A percentile compares a stretch with the other conserved stretches of the same genome.
Conservation (phyloP, 2,888 invertebrate species). For the Callyntrura sp. region DNA sequence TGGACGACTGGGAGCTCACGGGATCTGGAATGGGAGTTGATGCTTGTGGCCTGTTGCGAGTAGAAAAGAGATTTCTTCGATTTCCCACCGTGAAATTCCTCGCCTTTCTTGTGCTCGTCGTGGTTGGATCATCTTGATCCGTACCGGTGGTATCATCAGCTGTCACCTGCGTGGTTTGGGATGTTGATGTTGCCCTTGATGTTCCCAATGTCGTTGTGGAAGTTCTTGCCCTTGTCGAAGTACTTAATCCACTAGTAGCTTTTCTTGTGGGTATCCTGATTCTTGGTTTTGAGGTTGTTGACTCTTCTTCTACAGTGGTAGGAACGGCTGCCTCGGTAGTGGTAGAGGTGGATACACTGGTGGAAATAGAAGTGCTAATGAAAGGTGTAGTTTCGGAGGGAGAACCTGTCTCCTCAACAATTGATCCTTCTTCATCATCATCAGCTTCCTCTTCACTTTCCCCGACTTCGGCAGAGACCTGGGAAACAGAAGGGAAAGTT, state of each 20-base stretch:
- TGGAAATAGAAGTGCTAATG: slow-evolving; percentile 74
- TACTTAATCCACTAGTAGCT: slow-evolving; percentile 72
- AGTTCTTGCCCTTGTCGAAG: slow-evolving; percentile 66
- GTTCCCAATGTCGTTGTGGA: slow-evolving; percentile 26
- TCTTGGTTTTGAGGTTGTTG: slow-evolving; percentile 71
- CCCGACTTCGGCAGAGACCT: slow-evolving; percentile 70
- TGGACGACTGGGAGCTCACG: slow-evolving; percentile 73
- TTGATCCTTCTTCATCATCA: slow-evolving; percentile 71
- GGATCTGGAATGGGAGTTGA: slow-evolving; percentile 78
- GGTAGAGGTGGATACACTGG: slow-evolving; percentile 65
- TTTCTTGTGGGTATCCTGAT: slow-evolving; percentile 82
- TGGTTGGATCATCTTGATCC: slow-evolving; percentile 65
- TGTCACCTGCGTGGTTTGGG: slow-evolving; percentile 60
- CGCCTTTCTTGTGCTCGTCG: slow-evolving; percentile 70
- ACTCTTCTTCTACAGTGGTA: slow-evolving; percentile 48
- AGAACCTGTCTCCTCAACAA: slow-evolving; percentile 73
- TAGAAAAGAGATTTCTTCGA: slow-evolving; percentile 80
- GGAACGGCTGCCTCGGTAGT: slow-evolving; percentile 53
- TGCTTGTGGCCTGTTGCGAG: slow-evolving; percentile 68
- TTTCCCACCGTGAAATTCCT: slow-evolving; percentile 80
- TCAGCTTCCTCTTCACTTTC: slow-evolving; percentile 73
- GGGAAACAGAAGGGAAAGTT: neutral
- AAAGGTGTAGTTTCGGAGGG: slow-evolving; percentile 73
- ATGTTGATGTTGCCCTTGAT: slow-evolving; percentile 67
- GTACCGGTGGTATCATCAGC: slow-evolving; percentile 57